phyloP scores from a whole-genome alignment of 1,140 invertebrate species.

The Achatina immaculata region DNA sequence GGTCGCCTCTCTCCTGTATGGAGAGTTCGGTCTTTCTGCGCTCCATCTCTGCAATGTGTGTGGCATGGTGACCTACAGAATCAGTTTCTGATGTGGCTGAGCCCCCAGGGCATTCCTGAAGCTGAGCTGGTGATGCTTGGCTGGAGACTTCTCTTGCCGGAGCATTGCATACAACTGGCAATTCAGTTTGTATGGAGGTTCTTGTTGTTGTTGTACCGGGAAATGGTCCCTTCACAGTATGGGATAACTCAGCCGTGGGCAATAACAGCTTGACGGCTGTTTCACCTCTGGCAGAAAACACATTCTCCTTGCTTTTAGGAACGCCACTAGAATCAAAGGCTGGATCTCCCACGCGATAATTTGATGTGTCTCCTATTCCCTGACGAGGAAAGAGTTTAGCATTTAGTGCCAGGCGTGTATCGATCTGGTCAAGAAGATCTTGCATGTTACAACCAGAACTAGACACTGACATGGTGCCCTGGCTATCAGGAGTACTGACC shows the following conservation, averaged over 20 bases:
- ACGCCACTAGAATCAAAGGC: neutral
- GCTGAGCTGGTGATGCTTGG: neutral
- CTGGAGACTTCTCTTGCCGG: neutral
- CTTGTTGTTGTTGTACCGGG: neutral
- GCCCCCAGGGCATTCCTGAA: neutral
- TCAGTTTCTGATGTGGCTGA: neutral
- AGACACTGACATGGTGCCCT: slow-evolving; percentile 31
- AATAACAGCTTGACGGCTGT: neutral
- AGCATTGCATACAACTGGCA: neutral
- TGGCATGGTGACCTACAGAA: neutral
- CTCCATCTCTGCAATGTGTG: neutral
- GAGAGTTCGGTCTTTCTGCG: neutral
- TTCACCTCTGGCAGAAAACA: neutral
- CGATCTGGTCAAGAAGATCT: slow-evolving; percentile 43
- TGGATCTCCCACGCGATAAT: slow-evolving; percentile 7
- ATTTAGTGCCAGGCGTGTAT: slow-evolving; percentile 29
- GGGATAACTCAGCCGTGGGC: neutral
- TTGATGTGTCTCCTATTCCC: slow-evolving; percentile 22
- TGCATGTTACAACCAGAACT: slow-evolving; percentile 47
- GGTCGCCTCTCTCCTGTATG: neutral
- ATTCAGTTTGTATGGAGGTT: slow-evolving; percentile 21
- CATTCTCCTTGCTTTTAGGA: slow-evolving; percentile 2
- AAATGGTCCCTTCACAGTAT: neutral
- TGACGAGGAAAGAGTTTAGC: slow-evolving; percentile 35
- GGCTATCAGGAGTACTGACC: slow-evolving; percentile 2